Conservation (phyloP, 2,797 vertebrate species). For the Sebastes trivittatus region DNA sequence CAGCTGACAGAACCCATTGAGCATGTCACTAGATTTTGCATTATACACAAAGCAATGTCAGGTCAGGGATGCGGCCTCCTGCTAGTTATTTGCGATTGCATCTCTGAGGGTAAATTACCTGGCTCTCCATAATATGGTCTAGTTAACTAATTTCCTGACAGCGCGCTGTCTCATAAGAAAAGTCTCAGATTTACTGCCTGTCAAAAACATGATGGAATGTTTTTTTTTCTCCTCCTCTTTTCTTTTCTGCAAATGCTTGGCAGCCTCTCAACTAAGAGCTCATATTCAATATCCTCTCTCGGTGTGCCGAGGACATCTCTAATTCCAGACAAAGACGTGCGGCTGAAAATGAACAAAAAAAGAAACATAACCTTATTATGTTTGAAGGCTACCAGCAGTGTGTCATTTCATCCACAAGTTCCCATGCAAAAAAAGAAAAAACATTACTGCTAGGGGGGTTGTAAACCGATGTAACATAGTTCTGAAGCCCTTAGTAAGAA, state of each 20-base stretch:
- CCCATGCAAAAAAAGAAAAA: constrained; percentile 51
- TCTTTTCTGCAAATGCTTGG: constrained; percentile 66
- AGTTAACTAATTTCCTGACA: constrained; percentile 86
- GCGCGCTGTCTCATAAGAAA: constrained; percentile 66
- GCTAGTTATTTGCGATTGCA: constrained; percentile 83
- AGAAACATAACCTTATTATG: constrained; percentile 80
- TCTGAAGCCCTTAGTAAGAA: constrained; percentile 44
- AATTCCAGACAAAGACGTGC: constrained; percentile 73
- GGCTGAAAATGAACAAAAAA: constrained; percentile 74
- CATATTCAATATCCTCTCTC: constrained; percentile 75
- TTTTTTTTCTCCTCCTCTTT: constrained; percentile 23
- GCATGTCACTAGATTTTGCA: constrained; percentile 85
- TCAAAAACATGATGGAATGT: constrained; percentile 79
- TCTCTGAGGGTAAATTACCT: constrained; percentile 85
- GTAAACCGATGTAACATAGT: constrained; percentile 39
- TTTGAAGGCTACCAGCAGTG: constrained; percentile 74
- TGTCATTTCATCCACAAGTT: constrained; percentile 83
- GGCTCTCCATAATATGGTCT: constrained; percentile 82
- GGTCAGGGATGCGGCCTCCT: constrained; percentile 83
- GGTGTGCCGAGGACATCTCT: constrained; percentile 65
- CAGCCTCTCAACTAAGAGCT: constrained; percentile 70
- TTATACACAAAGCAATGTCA: constrained; percentile 87
- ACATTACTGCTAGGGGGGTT: constrained; percentile 31
- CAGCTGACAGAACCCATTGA: constrained; percentile 87
- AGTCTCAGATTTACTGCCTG: constrained; percentile 78